phyloP scores from a whole-genome alignment of 2,888 invertebrate species.

The Tenthredo scrophulariae region DNA sequence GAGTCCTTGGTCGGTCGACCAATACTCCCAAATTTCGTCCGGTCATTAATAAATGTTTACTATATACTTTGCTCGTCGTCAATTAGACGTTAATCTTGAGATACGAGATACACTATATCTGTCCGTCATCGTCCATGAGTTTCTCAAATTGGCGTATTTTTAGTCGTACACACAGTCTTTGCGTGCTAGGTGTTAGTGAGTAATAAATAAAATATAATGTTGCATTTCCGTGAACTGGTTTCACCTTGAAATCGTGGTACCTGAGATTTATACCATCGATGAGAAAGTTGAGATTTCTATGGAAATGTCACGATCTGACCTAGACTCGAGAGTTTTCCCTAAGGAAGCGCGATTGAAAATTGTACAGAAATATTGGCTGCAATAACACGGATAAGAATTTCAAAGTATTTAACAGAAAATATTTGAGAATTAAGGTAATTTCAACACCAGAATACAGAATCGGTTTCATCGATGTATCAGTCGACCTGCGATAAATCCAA shows the following conservation, averaged over 20 bases:
- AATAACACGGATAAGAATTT: background rate
- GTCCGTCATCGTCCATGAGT: background rate
- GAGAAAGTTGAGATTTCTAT: conserved; percentile 21
- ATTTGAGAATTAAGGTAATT: background rate
- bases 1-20: background rate
- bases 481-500: background rate
- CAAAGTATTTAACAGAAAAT: background rate
- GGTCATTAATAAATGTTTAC: background rate
- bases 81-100: background rate
- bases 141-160: background rate
- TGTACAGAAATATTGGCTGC: background rate
- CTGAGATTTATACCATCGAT: conserved; percentile 12
- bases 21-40: conserved; percentile 6
- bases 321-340: conserved; percentile 18
- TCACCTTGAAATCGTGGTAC: conserved; percentile 4
- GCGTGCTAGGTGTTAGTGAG: background rate
- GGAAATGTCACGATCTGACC: background rate
- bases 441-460: background rate
- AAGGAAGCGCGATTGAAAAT: background rate
- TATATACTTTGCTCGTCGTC: background rate
- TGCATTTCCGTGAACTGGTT: conserved; percentile 36
- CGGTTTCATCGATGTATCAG: background rate
- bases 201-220: conserved; percentile 31
- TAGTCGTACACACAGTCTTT: background rate
- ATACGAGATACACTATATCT: background rate